Evolutionary conservation across 2,113 vertebrate genomes (phyloP).

Genomic region (Globicephala melas): DNA sequence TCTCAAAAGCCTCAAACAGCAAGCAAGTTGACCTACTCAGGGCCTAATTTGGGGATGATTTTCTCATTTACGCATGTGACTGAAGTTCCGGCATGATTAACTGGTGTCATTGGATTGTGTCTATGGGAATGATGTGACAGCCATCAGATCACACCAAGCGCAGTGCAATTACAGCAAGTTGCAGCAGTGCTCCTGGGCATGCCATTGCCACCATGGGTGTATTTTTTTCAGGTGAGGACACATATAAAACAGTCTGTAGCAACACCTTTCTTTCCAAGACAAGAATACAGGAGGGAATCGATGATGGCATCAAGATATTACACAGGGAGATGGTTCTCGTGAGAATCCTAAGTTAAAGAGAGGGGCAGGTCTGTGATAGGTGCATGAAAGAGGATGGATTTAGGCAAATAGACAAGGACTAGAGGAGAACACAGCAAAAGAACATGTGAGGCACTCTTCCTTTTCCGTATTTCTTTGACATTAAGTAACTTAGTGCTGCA

Average conservation of each 20-base stretch:
- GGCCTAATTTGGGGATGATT: neutral
- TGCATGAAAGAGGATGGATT: neutral
- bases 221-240: neutral
- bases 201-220: neutral
- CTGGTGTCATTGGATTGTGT: neutral
- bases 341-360: neutral
- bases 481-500: neutral
- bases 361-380: neutral
- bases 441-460: neutral
- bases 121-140: neutral
- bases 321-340: neutral
- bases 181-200: neutral
- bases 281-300: neutral
- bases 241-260: neutral
- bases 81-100: neutral
- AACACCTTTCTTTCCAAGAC: neutral
- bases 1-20: neutral
- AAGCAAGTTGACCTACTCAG: neutral
- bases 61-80: neutral
- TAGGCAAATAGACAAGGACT: neutral
- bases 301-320: neutral
- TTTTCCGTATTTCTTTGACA: neutral
- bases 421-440: neutral
- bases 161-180: neutral
- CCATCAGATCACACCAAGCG: neutral